Evolutionary conservation across 37 sponge, comb jelly and placozoan genomes (phyloP).

Genomic region (Hexactinellida sp.): DNA sequence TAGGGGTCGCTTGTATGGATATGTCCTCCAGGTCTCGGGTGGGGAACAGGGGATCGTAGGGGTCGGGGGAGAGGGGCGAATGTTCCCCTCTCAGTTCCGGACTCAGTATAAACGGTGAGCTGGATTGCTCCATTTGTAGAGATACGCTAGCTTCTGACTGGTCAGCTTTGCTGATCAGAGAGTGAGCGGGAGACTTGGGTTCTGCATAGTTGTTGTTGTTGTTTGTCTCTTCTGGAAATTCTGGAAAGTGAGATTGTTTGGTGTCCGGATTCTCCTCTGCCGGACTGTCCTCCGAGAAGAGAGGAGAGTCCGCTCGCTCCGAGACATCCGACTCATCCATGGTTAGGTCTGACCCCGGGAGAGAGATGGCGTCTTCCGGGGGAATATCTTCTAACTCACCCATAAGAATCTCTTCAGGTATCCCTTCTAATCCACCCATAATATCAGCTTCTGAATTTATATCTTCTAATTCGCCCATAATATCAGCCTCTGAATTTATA

Average conservation of each 20-base stretch:
- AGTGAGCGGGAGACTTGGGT: neutral
- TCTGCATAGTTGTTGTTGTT: neutral
- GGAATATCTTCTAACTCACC: neutral
- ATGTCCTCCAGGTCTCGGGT: neutral
- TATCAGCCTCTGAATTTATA: no score
- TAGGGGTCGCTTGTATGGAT: neutral
- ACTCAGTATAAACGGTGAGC: neutral
- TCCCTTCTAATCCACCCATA: no score
- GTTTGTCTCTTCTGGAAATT: no score
- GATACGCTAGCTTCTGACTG: no score
- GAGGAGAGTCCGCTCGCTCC: neutral
- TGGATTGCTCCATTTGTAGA: neutral
- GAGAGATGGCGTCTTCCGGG: neutral
- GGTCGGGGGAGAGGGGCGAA: neutral
- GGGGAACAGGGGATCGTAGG: slow-evolving; percentile 6
- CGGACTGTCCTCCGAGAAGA: neutral
- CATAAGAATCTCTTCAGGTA: neutral
- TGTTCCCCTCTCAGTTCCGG: neutral
- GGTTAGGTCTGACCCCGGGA: neutral
- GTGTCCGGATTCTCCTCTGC: neutral
- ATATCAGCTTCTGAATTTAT: no score
- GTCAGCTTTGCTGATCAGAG: no score
- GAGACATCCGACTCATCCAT: neutral
- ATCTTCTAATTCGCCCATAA: no score
- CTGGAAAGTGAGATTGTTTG: neutral